These are phyloP conservation scores for Drosophila rufa DNA, from an alignment of 1,140 invertebrate genomes.

Conservation along the genomic window DNA sequence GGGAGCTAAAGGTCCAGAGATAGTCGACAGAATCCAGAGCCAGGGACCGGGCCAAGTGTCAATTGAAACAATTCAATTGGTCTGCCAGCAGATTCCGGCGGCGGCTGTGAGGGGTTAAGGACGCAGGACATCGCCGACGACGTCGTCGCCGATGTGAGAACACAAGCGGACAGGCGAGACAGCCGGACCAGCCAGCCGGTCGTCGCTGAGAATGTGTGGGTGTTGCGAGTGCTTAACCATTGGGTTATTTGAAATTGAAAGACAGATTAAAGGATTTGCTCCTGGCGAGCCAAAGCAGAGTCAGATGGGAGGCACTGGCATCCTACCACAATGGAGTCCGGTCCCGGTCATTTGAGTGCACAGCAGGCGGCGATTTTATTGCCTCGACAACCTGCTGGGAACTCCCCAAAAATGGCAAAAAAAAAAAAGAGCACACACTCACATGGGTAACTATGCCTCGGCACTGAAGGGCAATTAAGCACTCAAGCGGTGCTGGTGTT, in stretches of 20 bases:
- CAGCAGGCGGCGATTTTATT: slow-evolving; percentile 60
- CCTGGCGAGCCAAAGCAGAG: slow-evolving; percentile 31
- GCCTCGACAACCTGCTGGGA: slow-evolving; percentile 49
- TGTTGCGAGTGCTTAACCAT: slow-evolving; percentile 61
- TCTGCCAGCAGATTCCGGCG: slow-evolving; percentile 31
- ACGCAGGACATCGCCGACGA: slow-evolving; percentile 2
- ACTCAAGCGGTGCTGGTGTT: slow-evolving; percentile 39
- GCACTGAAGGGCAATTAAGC: slow-evolving; percentile 59
- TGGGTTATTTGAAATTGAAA: slow-evolving; percentile 62
- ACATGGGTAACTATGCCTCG: slow-evolving; percentile 23
- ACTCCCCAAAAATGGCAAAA: slow-evolving; percentile 17
- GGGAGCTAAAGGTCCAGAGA: slow-evolving; percentile 14
- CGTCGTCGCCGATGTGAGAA: slow-evolving; percentile 22
- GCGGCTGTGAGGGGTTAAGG: slow-evolving; percentile 5
- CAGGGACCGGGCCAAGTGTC: slow-evolving; percentile 54
- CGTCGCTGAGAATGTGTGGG: slow-evolving; percentile 32
- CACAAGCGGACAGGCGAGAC: slow-evolving; percentile 28
- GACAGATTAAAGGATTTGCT: slow-evolving; percentile 76
- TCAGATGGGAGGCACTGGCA: not conserved
- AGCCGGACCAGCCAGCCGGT: slow-evolving; percentile 5
- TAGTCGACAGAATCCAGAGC: slow-evolving; percentile 30
- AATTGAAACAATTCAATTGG: slow-evolving; percentile 82
- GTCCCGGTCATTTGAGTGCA: slow-evolving; percentile 52
- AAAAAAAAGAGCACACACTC: slow-evolving; percentile 7
- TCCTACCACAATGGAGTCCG: not conserved